Evolutionary conservation across 2,113 vertebrate genomes (phyloP).

Genomic region (Suricata suricatta): DNA sequence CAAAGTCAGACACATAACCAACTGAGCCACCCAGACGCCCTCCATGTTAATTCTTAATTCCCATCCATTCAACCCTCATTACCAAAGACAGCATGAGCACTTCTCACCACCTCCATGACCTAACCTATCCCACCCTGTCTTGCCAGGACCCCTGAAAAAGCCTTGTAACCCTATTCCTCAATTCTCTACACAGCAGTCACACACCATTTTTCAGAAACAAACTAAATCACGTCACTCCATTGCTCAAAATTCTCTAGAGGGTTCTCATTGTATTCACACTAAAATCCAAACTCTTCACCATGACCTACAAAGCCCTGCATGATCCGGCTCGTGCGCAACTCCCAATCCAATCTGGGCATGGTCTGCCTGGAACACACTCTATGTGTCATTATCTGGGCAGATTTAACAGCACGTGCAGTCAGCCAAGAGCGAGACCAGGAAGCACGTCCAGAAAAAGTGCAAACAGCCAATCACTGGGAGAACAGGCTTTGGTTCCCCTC

Average conservation of each 20-base stretch:
- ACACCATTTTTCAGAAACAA: background rate
- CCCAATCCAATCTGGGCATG: background rate
- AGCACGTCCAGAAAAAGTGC: background rate
- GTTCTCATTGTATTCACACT: background rate
- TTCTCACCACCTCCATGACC: background rate
- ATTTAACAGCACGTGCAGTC: background rate
- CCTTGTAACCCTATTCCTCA: background rate
- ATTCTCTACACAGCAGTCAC: background rate
- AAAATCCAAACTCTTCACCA: constrained; percentile 1
- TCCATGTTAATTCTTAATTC: background rate
- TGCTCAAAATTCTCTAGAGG: background rate
- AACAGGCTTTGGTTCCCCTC: background rate
- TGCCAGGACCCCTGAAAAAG: background rate
- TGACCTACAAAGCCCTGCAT: background rate
- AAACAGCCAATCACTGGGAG: background rate
- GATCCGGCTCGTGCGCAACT: background rate
- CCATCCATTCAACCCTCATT: background rate
- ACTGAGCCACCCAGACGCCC: too few relatives aligned
- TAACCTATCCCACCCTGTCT: background rate
- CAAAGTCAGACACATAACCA: too few relatives aligned
- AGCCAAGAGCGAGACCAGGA: background rate
- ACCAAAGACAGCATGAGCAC: background rate
- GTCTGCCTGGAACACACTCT: background rate
- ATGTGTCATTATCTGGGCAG: background rate
- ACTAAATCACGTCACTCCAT: background rate